phyloP scores from a whole-genome alignment of 2,797 vertebrate species.

The Petrocephalus schoutedeni region DNA sequence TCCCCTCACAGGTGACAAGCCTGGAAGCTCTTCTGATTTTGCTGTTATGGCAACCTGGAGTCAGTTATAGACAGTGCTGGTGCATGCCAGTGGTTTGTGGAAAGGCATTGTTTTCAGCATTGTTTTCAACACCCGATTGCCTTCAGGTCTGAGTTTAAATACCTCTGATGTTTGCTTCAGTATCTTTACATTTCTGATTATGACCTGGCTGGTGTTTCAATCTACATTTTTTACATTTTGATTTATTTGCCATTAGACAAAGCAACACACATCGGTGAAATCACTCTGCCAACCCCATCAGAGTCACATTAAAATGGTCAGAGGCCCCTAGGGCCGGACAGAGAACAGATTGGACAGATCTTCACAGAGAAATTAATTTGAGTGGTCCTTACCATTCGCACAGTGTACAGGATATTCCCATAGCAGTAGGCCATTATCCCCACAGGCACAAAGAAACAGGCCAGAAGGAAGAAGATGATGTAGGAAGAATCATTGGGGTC shows the following conservation, averaged over 20 bases:
- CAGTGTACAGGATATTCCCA: constrained; percentile 81
- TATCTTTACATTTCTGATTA: too few species aligned
- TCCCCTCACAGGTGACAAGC: constrained; percentile 22
- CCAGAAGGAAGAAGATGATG: constrained; percentile 84
- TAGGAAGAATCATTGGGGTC: constrained; percentile 80
- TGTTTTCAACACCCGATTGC: neutral
- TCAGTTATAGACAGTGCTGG: constrained; percentile 5
- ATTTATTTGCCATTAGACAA: too few species aligned
- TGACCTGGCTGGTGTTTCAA: neutral
- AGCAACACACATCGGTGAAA: too few species aligned
- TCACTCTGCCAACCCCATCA: too few species aligned
- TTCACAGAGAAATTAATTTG: neutral
- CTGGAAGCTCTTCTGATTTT: constrained; percentile 20
- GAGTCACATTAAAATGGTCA: neutral
- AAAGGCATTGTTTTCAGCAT: neutral
- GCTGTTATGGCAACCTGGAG: constrained; percentile 17
- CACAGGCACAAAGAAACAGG: constrained; percentile 79
- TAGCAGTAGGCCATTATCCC: constrained; percentile 87
- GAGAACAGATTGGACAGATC: neutral
- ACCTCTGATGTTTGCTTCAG: neutral
- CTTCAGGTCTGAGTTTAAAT: neutral
- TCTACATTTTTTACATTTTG: too few species aligned
- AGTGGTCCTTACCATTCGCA: constrained; percentile 74
- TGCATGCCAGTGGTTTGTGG: constrained; percentile 1
- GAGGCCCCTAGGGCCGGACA: neutral